Evolutionary conservation across 2,797 vertebrate genomes (phyloP).

Genomic region (Cynopterus sphinx): DNA sequence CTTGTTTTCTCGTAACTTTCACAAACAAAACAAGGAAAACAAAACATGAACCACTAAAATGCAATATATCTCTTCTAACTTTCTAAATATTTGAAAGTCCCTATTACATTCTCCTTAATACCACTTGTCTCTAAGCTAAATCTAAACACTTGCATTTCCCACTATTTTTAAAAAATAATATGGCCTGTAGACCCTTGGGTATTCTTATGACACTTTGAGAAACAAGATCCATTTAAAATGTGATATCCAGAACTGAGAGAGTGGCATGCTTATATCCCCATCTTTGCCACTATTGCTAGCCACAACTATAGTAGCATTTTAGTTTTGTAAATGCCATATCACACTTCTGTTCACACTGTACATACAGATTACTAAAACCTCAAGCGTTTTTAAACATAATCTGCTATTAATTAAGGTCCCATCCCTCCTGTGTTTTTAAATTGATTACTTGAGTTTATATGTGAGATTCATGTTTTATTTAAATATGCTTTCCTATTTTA

Average conservation of each 20-base stretch:
- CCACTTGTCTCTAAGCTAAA: background rate
- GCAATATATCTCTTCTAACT: background rate
- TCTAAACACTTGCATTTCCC: background rate
- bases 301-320: background rate
- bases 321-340: background rate
- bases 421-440: constrained; percentile 21
- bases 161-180: background rate
- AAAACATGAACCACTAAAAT: background rate
- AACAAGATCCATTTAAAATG: constrained; percentile 34
- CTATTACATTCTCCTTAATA: background rate
- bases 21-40: background rate
- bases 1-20: constrained; percentile 12
- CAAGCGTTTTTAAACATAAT: constrained; percentile 27
- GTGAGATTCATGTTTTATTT: constrained; percentile 39
- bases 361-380: constrained; percentile 12
- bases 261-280: background rate
- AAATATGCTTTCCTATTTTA: constrained; percentile 47
- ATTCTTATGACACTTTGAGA: background rate
- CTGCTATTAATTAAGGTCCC: constrained; percentile 36
- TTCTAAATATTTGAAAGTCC: background rate
- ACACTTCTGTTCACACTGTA: background rate
- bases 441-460: constrained; percentile 3
- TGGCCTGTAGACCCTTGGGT: background rate
- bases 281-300: background rate
- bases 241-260: background rate